Percentiles rank a stretch among this genome's conserved stretches.
These are phyloP conservation scores for Poeciliopsis turneri DNA, from an alignment of 2,797 vertebrate species.

Conservation along the genomic window DNA sequence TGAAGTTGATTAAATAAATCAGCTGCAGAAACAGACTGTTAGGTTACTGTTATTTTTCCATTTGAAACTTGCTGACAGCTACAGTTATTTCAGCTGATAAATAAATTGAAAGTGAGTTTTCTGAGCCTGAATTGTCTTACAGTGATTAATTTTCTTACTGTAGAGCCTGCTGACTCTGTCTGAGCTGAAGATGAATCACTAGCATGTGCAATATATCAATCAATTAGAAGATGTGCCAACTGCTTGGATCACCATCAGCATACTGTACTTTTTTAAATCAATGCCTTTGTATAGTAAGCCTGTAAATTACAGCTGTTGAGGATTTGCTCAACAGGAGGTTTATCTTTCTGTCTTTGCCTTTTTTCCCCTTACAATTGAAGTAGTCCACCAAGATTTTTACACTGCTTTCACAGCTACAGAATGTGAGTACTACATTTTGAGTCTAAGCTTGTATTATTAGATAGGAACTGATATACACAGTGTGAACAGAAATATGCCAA, in stretches of 20 bases:
- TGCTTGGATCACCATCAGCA: constrained; percentile 48
- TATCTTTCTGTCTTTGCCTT: constrained; percentile 33
- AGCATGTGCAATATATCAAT: constrained; percentile 59
- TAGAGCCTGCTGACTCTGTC: constrained; percentile 37
- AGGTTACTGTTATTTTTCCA: constrained; percentile 11
- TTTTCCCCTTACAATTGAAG: constrained; percentile 31
- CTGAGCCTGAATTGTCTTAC: constrained; percentile 7
- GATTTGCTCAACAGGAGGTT: constrained; percentile 58
- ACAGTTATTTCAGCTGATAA: constrained; percentile 26
- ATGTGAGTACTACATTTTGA: constrained; percentile 37
- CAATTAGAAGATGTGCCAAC: constrained; percentile 42
- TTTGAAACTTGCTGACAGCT: constrained; percentile 19
- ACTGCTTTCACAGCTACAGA: constrained; percentile 50
- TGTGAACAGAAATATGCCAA: constrained; percentile 43
- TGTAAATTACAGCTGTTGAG: constrained; percentile 67
- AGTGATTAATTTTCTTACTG: constrained; percentile 16
- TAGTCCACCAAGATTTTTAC: constrained; percentile 40
- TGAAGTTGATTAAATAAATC: constrained; percentile 36
- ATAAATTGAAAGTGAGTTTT: constrained; percentile 29
- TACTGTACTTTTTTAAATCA: constrained; percentile 62
- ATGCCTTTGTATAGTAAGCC: constrained; percentile 70
- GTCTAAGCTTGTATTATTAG: constrained; percentile 48
- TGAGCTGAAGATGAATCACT: constrained; percentile 45
- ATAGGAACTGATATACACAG: constrained; percentile 45
- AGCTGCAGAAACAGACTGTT: constrained; percentile 32